Conservation (phyloP, 2,113 vertebrate species). For the Astur gentilis region DNA sequence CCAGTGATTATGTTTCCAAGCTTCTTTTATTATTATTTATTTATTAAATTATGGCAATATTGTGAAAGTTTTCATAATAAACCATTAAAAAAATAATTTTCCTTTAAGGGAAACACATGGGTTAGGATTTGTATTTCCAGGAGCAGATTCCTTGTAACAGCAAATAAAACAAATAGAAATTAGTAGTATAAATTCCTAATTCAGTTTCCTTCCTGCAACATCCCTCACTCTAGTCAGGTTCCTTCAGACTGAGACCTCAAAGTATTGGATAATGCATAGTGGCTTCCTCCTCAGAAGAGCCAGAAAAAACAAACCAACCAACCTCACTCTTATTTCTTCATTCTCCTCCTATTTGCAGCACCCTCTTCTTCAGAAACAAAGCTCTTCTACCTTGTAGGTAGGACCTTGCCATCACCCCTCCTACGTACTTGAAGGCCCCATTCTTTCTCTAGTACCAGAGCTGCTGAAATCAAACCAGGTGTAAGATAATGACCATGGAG, state of each 20-base stretch:
- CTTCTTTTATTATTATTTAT: background rate
- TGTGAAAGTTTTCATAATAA: background rate
- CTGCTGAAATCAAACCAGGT: background rate
- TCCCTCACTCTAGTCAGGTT: background rate
- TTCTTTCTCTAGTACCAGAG: background rate
- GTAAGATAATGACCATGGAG: background rate
- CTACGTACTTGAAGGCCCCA: background rate
- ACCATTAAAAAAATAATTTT: background rate
- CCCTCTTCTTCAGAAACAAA: background rate
- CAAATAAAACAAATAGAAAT: background rate
- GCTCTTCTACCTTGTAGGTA: background rate
- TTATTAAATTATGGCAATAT: background rate
- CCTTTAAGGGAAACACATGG: background rate
- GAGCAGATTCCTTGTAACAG: background rate
- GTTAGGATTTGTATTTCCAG: background rate
- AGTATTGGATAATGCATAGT: background rate
- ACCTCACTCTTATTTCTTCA: background rate
- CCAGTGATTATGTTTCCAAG: background rate
- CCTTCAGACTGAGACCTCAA: background rate
- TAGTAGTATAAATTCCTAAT: background rate
- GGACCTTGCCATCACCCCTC: background rate
- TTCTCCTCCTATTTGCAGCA: background rate
- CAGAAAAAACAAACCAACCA: background rate
- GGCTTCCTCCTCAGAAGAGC: background rate
- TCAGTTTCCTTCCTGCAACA: background rate